Conservation (phyloP, 2,113 vertebrate species). For the Coracopsis vasa region DNA sequence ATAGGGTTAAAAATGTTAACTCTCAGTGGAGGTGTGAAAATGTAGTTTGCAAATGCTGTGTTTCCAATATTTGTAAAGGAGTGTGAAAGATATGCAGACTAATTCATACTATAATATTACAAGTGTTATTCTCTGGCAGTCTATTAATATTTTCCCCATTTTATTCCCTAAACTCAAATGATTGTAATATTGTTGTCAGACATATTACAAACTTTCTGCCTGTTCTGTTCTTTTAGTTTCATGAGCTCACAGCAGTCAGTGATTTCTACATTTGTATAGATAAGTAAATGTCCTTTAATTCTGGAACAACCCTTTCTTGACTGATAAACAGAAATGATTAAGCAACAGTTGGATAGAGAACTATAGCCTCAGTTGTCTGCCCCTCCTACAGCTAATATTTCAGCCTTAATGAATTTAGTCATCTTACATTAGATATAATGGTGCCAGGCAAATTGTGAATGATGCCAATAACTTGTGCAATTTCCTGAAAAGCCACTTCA, state of each 20-base stretch:
- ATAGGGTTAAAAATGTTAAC: neutral
- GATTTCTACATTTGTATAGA: neutral
- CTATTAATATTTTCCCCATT: neutral
- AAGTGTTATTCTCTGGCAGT: neutral
- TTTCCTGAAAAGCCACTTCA: slow-evolving; percentile 25
- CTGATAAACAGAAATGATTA: neutral
- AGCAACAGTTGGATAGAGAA: neutral
- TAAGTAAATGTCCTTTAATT: neutral
- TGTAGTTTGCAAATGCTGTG: neutral
- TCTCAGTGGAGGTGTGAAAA: neutral
- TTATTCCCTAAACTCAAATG: neutral
- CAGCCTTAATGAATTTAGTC: slow-evolving; percentile 11
- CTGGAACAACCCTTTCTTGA: neutral
- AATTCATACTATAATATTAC: neutral
- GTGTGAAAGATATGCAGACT: neutral
- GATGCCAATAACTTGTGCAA: slow-evolving; percentile 6
- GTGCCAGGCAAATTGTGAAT: neutral
- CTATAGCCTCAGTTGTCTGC: neutral
- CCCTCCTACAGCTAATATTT: neutral
- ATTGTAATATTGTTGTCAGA: neutral
- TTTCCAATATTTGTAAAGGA: neutral
- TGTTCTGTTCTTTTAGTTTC: neutral
- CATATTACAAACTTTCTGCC: neutral
- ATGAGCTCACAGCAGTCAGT: neutral
- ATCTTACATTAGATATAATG: slow-evolving; percentile 8